Evolutionary conservation across 2,888 invertebrate genomes (phyloP).

Genomic region (Trypoxylon attenuatum): DNA sequence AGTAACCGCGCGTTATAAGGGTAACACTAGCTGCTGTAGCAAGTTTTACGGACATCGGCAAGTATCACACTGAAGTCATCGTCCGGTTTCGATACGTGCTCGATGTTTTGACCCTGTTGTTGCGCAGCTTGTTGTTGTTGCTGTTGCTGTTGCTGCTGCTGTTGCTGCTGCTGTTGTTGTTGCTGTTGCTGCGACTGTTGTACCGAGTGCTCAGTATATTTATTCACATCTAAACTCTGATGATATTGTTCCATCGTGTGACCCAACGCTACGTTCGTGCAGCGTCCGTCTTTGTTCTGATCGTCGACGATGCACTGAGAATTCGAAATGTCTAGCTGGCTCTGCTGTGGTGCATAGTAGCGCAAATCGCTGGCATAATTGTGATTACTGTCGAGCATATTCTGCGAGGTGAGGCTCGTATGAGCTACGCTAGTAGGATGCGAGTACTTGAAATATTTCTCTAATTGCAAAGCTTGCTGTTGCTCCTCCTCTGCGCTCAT

Average conservation of each 20-base stretch:
- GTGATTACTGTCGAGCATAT: slow-evolving; percentile 77
- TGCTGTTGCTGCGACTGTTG: slow-evolving; percentile 63
- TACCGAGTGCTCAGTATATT: slow-evolving; percentile 63
- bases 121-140: slow-evolving; percentile 54
- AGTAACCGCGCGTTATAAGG: no score
- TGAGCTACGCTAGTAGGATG: slow-evolving; percentile 61
- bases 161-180: slow-evolving; percentile 61
- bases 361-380: slow-evolving; percentile 75
- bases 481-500: slow-evolving; percentile 63
- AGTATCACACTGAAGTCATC: slow-evolving; percentile 93
- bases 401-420: slow-evolving; percentile 65
- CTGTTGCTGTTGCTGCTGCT: slow-evolving; percentile 60
- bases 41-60: slow-evolving; percentile 91
- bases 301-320: slow-evolving; percentile 71
- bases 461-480: slow-evolving; percentile 68
- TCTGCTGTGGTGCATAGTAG: slow-evolving; percentile 70
- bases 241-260: slow-evolving; percentile 71
- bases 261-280: slow-evolving; percentile 60
- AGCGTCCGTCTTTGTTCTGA: slow-evolving; percentile 65
- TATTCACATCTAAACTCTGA: slow-evolving; percentile 66
- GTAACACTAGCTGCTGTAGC: slow-evolving; percentile 81
- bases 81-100: slow-evolving; percentile 81
- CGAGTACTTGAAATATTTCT: slow-evolving; percentile 72
- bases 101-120: slow-evolving; percentile 63
- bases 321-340: slow-evolving; percentile 66